Evolutionary conservation across 2,797 vertebrate species (phyloP).

Genomic region (Chaetodon trifasciatus): DNA sequence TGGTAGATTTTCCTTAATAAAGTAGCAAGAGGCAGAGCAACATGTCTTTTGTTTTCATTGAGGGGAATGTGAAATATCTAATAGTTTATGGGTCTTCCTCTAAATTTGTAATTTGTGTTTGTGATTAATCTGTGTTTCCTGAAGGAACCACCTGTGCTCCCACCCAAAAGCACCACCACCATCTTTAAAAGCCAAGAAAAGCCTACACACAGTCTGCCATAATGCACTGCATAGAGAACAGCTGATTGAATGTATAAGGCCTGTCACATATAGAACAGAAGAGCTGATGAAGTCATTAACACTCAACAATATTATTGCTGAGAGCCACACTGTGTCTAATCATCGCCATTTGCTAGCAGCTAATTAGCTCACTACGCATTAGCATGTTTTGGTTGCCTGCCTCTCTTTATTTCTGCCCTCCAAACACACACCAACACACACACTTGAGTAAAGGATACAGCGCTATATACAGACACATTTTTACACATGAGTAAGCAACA

Average conservation of each 20-base stretch:
- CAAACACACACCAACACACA: slow-evolving; percentile 15
- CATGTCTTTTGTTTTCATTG: slow-evolving; percentile 14
- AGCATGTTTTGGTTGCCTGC: slow-evolving; percentile 39
- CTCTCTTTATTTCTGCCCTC: neutral
- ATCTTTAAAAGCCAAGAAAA: slow-evolving; percentile 22
- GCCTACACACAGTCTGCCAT: slow-evolving; percentile 10
- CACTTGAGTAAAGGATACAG: neutral
- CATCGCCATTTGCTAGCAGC: slow-evolving; percentile 49
- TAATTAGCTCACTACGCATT: slow-evolving; percentile 67
- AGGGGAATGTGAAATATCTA: slow-evolving; percentile 16
- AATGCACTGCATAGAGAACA: neutral
- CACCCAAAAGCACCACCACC: neutral
- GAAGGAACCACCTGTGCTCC: neutral
- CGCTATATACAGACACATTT: slow-evolving; percentile 21
- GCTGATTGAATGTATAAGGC: slow-evolving; percentile 25
- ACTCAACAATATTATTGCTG: slow-evolving; percentile 56
- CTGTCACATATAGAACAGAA: slow-evolving; percentile 42
- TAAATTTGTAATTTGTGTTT: slow-evolving; percentile 1
- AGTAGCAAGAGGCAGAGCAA: slow-evolving; percentile 5
- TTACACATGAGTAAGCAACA: slow-evolving; percentile 34
- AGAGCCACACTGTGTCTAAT: slow-evolving; percentile 56
- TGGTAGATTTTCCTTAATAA: slow-evolving; percentile 2
- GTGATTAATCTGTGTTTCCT: neutral
- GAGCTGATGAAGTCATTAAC: slow-evolving; percentile 59
- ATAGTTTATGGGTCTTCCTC: neutral